Base-by-base conservation (phyloP, 2,888 invertebrate genomes). In the Bimastos eiseni region DNA sequence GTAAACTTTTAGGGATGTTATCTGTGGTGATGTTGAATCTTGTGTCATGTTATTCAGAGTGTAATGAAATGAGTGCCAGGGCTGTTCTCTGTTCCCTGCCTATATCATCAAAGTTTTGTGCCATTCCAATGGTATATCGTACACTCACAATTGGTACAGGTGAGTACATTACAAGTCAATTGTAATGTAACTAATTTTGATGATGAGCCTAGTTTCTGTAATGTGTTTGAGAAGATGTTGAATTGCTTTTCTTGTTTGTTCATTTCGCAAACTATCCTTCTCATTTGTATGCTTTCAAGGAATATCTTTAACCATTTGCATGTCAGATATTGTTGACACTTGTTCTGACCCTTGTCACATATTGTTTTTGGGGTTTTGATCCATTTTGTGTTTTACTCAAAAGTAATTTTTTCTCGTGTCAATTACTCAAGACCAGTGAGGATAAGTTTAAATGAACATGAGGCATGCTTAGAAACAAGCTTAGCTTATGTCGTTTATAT, bases 61-160 rank as follows among this genome's bases (percentile, higher is more conserved):
- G 86, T 37, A 36, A 86, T 34, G 86, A 86, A 34, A 86, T 86
- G 86, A 86, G 86, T 86, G 86, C 86, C 36, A 86, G 86, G 37
- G 86, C 86, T 36, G 86, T 86, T 86, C 86, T 86, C 37, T 86
- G 86, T 86, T 86, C 86, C 21, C n/a, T 86, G 8, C 86, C 86
- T 24, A 36, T 33, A 34, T 86, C 34, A 6, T 86, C 86, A 36
- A 86, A 86, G 37, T 34, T 86, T 24, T 86, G 86, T 86, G 94
- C 95, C 93, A 95, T 96, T 34, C 96, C 96, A 86, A 97, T 97
- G 97, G 95, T 96, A 33, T 96, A 96, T 93, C 96, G 97, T 92
- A 96, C 96, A 11, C 94, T 97, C 34, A 96, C 96, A 83, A 96
- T 98, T 91, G 98, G 98, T 91, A 96, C 96, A 93, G 97, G 97